Evolutionary conservation across 2,888 invertebrate genomes (phyloP).

Genomic region (Drosophila rellima): DNA sequence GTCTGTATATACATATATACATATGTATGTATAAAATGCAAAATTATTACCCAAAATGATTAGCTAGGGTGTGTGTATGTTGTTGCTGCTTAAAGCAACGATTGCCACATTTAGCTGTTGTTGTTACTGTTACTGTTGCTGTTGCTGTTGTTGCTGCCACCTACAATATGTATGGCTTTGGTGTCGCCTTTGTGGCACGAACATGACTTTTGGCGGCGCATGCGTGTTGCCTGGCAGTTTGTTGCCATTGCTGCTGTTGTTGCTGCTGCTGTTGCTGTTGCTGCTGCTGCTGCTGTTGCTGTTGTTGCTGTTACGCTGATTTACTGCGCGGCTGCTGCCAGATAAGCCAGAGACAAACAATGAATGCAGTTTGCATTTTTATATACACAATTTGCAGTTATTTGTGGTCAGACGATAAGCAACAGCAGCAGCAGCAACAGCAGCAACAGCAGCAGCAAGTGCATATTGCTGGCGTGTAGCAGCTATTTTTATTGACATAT

Average conservation of each 20-base stretch:
- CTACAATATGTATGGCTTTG: slow-evolving; percentile 78
- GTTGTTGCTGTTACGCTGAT: slow-evolving; percentile 67
- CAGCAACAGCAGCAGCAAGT: slow-evolving; percentile 45
- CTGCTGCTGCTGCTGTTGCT: slow-evolving; percentile 32
- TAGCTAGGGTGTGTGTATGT: slow-evolving; percentile 53
- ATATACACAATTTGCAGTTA: slow-evolving; percentile 80
- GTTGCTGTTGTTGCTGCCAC: slow-evolving; percentile 59
- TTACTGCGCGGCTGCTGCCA: slow-evolving; percentile 68
- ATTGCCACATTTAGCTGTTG: slow-evolving; percentile 57
- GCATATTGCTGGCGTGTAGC: slow-evolving; percentile 56
- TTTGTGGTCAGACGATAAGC: slow-evolving; percentile 72
- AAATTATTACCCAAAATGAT: slow-evolving; percentile 70
- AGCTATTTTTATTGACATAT: slow-evolving; percentile 70
- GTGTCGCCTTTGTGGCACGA: slow-evolving; percentile 79
- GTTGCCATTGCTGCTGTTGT: slow-evolving; percentile 55
- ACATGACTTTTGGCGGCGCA: slow-evolving; percentile 81
- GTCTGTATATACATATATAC: slow-evolving; percentile 11
- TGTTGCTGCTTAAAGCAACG: slow-evolving; percentile 52
- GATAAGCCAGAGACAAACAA: slow-evolving; percentile 76
- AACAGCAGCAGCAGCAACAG: slow-evolving; percentile 32
- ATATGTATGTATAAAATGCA: slow-evolving; percentile 42
- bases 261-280: slow-evolving; percentile 53
- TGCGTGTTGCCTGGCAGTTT: slow-evolving; percentile 81
- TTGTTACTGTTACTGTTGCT: slow-evolving; percentile 29
- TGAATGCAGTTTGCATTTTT: slow-evolving; percentile 74